Evolutionary conservation across 2,113 vertebrate species (phyloP).

Genomic region (Pyrgilauda ruficollis): DNA sequence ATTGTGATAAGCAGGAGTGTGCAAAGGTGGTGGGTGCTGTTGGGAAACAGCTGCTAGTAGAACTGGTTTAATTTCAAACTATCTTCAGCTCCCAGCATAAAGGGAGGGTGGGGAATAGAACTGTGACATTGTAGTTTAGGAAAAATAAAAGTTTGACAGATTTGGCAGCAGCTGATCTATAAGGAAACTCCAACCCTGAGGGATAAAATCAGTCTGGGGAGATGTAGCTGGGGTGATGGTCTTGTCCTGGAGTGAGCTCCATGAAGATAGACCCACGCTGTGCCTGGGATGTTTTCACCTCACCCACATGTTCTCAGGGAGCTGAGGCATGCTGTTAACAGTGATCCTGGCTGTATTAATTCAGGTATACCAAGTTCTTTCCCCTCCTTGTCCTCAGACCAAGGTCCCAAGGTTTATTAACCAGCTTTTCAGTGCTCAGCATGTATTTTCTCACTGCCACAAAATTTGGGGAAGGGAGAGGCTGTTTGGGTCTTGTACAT

Average conservation of each 20-base stretch:
- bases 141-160: not conserved
- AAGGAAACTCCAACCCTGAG: not conserved
- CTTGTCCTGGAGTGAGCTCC: not conserved
- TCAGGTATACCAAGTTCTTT: too few relatives aligned
- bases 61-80: not conserved
- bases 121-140: not conserved
- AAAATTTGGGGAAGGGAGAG: not conserved
- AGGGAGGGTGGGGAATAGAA: not conserved
- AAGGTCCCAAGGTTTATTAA: not conserved
- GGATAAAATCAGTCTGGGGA: not conserved
- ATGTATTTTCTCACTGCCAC: not conserved
- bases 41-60: not conserved
- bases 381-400: not conserved
- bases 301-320: not conserved
- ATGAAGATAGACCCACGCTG: not conserved
- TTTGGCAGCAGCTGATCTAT: not conserved
- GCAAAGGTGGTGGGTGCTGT: not conserved
- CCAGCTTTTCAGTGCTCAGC: not conserved
- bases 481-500: not conserved
- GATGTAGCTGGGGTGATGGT: not conserved
- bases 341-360: not conserved
- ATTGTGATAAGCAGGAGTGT: not conserved
- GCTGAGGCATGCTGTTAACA: not conserved
- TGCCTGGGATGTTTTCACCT: not conserved
- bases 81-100: not conserved